phyloP scores from a whole-genome alignment of 2,113 vertebrate genomes.

The Stigmatopora argus region DNA sequence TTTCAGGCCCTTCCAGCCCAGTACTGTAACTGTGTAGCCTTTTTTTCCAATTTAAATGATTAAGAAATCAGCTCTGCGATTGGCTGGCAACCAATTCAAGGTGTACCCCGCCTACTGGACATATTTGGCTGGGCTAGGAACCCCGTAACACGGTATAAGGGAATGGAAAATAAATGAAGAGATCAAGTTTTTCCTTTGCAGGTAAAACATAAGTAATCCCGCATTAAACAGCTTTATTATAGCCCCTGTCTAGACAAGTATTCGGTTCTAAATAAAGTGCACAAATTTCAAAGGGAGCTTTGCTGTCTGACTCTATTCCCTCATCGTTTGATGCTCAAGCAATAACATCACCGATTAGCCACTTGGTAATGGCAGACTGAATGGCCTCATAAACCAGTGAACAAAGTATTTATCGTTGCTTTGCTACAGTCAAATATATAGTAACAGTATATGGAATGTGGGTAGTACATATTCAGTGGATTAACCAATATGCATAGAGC shows the following conservation, averaged over 20 bases:
- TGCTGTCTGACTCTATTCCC: conserved; percentile 17
- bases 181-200: conserved; percentile 13
- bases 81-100: no score
- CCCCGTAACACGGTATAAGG: no score
- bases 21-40: no score
- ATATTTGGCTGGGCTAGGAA: no score
- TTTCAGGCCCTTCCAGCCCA: no score
- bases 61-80: no score
- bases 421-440: background rate
- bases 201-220: background rate
- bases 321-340: background rate
- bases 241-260: conserved; percentile 7
- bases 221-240: background rate
- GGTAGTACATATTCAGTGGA: background rate
- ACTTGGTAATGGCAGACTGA: conserved; percentile 15
- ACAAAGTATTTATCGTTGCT: conserved; percentile 1
- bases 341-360: conserved; percentile 19
- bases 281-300: conserved; percentile 36
- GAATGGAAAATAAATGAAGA: no score
- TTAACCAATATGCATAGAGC: no score
- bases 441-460: background rate
- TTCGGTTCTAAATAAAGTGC: conserved; percentile 19
- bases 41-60: no score
- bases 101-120: no score
- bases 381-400: conserved; percentile 16